phyloP scores from a whole-genome alignment of 1,140 invertebrate genomes.

The Oreohelix idahoensis region DNA sequence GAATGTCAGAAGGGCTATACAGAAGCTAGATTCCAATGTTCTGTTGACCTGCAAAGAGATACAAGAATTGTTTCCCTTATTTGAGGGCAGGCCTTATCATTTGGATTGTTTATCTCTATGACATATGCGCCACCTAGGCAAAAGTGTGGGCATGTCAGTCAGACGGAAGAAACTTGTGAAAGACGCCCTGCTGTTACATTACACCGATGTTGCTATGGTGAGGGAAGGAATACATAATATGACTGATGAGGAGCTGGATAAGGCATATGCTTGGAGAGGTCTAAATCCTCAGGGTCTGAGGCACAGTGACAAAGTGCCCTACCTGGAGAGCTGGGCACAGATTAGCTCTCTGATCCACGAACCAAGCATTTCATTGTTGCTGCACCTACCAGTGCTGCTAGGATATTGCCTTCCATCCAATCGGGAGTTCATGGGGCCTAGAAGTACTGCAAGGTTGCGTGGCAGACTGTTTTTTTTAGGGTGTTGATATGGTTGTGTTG shows the following conservation, averaged over 20 bases:
- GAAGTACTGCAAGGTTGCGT: background rate
- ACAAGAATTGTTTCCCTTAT: conserved; percentile 6
- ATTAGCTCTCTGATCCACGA: conserved; percentile 80
- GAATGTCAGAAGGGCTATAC: conserved; percentile 34
- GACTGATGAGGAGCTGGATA: conserved; percentile 77
- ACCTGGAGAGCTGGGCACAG: conserved; percentile 83
- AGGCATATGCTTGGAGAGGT: conserved; percentile 78
- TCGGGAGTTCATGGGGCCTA: conserved; percentile 78
- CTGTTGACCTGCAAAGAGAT: conserved; percentile 1
- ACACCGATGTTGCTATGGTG: conserved; percentile 85
- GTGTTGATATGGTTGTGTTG: too few relatives aligned
- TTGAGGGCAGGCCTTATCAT: conserved; percentile 26
- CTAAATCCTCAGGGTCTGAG: conserved; percentile 83
- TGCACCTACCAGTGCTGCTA: conserved; percentile 87
- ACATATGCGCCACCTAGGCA: conserved; percentile 46
- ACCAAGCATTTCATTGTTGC: conserved; percentile 82
- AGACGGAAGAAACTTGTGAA: conserved; percentile 79
- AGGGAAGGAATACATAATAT: conserved; percentile 81
- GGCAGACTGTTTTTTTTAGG: too few relatives aligned
- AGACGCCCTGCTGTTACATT: conserved; percentile 81
- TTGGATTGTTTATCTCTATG: conserved; percentile 26
- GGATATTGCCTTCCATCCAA: conserved; percentile 88
- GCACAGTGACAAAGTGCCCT: conserved; percentile 81
- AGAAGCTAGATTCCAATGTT: conserved; percentile 37
- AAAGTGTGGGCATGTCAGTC: conserved; percentile 76